A percentile compares a stretch with the other conserved stretches of the same genome.
Conservation (phyloP, 1,140 invertebrate genomes). For the Trissolcus basalis region DNA sequence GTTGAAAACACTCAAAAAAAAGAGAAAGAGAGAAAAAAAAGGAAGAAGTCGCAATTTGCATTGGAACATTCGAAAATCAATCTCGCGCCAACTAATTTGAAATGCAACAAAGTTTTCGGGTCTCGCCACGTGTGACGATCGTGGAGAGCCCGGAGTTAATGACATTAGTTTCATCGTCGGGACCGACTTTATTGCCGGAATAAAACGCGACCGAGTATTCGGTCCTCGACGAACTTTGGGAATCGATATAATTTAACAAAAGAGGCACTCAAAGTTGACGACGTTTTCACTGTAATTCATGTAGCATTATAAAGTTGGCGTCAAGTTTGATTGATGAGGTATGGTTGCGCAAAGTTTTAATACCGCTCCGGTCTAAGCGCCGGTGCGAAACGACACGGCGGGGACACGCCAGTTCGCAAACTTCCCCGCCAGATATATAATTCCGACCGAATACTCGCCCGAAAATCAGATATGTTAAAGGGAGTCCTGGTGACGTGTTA, state of each 20-base stretch:
- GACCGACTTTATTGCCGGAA: background rate
- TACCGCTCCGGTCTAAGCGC: constrained; percentile 25
- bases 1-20: too few species aligned
- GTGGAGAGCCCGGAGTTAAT: constrained; percentile 1
- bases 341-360: constrained; percentile 54
- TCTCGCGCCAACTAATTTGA: background rate
- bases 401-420: constrained; percentile 46
- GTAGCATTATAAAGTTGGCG: constrained; percentile 51
- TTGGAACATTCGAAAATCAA: background rate
- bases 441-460: constrained; percentile 33
- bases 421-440: constrained; percentile 30
- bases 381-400: constrained; percentile 34
- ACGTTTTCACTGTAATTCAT: constrained; percentile 52
- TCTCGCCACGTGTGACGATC: too few species aligned
- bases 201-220: background rate
- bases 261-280: constrained; percentile 38
- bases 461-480: constrained; percentile 41
- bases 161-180: constrained; percentile 20
- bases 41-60: too few species aligned
- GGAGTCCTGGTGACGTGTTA: constrained; percentile 18
- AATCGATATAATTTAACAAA: constrained; percentile 47
- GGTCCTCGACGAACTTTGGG: constrained; percentile 6
- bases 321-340: constrained; percentile 55
- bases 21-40: too few species aligned
- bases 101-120: too few species aligned